These are phyloP conservation scores for Egretta garzetta DNA, from an alignment of 2,113 vertebrate species.

Conservation along the genomic window DNA sequence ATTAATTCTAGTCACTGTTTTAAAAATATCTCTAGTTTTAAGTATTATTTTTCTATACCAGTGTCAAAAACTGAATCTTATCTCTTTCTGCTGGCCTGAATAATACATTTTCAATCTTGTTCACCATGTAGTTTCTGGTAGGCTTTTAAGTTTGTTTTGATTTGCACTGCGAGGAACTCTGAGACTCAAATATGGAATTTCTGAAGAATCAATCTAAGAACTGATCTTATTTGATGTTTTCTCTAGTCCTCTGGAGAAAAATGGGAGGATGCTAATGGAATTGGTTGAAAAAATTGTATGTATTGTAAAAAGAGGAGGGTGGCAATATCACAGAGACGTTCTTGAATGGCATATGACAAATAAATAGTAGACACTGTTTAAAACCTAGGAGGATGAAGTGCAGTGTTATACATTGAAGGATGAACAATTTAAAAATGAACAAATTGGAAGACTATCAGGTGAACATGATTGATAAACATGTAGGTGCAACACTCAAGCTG, in stretches of 20 bases:
- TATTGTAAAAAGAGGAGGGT: background rate
- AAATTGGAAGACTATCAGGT: background rate
- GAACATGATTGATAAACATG: background rate
- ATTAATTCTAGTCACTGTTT: background rate
- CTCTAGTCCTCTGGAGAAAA: conserved; percentile 10
- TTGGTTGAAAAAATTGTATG: background rate
- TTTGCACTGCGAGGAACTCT: background rate
- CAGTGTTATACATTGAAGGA: background rate
- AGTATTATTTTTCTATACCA: background rate
- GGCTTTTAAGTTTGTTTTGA: conserved; percentile 61
- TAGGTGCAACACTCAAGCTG: background rate
- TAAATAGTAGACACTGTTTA: background rate
- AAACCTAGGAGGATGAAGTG: background rate
- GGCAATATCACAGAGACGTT: background rate
- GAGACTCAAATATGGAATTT: background rate
- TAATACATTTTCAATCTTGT: background rate
- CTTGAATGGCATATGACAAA: background rate
- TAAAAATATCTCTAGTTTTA: background rate
- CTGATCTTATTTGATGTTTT: conserved; percentile 44
- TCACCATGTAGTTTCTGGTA: background rate
- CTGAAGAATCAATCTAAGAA: conserved; percentile 12
- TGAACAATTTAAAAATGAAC: background rate
- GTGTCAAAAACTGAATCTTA: background rate
- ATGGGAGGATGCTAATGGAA: background rate
- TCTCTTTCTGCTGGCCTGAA: background rate